Evolutionary conservation across 2,113 vertebrate species (phyloP).

Genomic region (Oreotrochilus melanogaster): DNA sequence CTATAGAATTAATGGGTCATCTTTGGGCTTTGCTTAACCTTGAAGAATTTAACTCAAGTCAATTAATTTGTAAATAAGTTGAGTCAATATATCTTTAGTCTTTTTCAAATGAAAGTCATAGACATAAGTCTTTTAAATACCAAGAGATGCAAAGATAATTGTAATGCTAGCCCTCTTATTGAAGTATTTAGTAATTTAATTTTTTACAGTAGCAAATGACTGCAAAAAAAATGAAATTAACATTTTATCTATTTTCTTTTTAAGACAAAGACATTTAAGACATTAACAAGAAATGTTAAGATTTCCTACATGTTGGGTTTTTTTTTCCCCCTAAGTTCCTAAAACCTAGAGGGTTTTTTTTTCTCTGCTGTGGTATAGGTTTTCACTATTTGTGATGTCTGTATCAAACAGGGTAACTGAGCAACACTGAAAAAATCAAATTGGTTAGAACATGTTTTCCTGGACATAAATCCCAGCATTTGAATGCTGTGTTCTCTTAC

Average conservation of each 20-base stretch:
- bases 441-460: neutral
- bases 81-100: neutral
- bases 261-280: neutral
- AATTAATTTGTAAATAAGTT: neutral
- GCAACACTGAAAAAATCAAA: neutral
- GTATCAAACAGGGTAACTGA: neutral
- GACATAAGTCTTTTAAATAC: neutral
- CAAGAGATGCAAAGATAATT: neutral
- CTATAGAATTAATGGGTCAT: neutral
- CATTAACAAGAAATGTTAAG: neutral
- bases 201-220: neutral
- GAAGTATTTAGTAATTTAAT: neutral
- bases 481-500: neutral
- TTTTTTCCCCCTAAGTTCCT: neutral
- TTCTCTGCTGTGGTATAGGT: neutral
- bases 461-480: conserved; percentile 23
- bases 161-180: neutral
- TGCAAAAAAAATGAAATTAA: neutral
- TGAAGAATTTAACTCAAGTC: neutral
- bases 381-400: neutral
- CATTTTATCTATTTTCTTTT: neutral
- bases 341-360: neutral
- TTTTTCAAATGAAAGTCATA: neutral
- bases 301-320: neutral
- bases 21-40: neutral